Percentiles rank a stretch among this genome's conserved stretches.
These are phyloP conservation scores for Lasioglossum zephyrum DNA, from an alignment of 2,888 invertebrate species.

Conservation along the genomic window DNA sequence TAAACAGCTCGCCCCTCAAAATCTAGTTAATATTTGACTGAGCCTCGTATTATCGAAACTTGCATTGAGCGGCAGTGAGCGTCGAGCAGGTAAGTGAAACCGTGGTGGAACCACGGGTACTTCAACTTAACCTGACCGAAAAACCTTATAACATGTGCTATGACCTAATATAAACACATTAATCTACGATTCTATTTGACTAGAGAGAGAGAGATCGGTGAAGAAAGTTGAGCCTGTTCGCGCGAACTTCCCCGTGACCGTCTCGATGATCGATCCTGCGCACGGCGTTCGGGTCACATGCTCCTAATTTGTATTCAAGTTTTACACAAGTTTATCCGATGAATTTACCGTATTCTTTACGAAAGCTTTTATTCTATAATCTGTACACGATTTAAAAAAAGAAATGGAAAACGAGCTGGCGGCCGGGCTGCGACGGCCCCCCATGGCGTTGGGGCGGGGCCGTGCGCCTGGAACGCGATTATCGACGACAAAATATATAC, in stretches of 20 bases:
- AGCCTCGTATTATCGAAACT: background rate
- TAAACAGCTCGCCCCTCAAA: background rate
- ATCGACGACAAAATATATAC: slow-evolving; percentile 49
- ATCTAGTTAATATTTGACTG: background rate
- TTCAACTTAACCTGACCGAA: background rate
- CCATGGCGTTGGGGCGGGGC: slow-evolving; percentile 30
- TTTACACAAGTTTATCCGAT: slow-evolving; percentile 75
- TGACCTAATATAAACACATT: background rate
- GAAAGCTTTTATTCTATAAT: slow-evolving; percentile 64
- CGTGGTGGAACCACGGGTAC: background rate
- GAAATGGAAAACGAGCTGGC: slow-evolving; percentile 9
- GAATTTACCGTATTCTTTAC: slow-evolving; percentile 73
- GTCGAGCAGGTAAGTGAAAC: background rate
- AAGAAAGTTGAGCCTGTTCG: background rate
- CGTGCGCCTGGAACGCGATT: slow-evolving; percentile 37
- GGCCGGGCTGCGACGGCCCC: slow-evolving; percentile 25
- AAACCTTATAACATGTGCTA: background rate
- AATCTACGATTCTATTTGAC: background rate
- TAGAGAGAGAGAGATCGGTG: background rate
- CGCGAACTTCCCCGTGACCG: background rate
- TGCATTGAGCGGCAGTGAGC: background rate
- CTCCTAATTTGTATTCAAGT: slow-evolving; percentile 73
- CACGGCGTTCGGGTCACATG: slow-evolving; percentile 61
- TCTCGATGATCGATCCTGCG: slow-evolving; percentile 66
- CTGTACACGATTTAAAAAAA: slow-evolving; percentile 34